Evolutionary conservation across 2,888 invertebrate genomes (phyloP), one percentile per base, ranked within the genome.

Genomic region (Dysmachus trigonus): DNA sequence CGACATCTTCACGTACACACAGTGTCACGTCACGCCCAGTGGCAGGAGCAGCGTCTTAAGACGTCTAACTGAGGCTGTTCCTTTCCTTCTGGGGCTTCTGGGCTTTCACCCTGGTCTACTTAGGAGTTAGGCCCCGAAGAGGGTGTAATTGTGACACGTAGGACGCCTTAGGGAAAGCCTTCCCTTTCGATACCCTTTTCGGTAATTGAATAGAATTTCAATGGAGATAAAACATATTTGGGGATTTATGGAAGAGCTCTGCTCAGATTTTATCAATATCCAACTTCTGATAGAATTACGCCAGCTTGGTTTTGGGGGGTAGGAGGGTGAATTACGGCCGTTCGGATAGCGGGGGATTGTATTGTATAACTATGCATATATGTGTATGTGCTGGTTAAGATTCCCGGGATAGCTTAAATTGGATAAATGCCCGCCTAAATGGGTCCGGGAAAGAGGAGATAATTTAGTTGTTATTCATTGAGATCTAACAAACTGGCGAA

Each of bases 121-220:
- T 74, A 35, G 33, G 33, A 22, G 38, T 76, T 74, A 35, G 33
- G 33, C 35, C 13, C 76, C 76, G 22, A 76, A 22, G 76, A 79
- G 47, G 79, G 79, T 79, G 79, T 79, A 79, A 79, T 79, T 79
- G 79, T 51, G 51, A 79, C 79, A 79, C 79, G 79, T 79, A 79
- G 79, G 31, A 7, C 51, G 79, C 30, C 51, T 47, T 33, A 79
- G 79, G 51, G 79, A 79, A n/a, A 51, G n/a, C n/a, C 79, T 18
- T 79, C 51, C 79, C 47, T 79, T 79, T 51, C 47, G 27, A 51
- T 79, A 79, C 79, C 79, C 79, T 79, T 79, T 79, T 79, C 51
- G 47, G 79, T 79, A 79, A 79, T 79, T 79, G 79, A 79, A 79
- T 79, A 47, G 79, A 47, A 79, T 79, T 79, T 79, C 79, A 79